phyloP scores from a whole-genome alignment of 2,113 vertebrate genomes.

The Herpetotheres cachinnans region DNA sequence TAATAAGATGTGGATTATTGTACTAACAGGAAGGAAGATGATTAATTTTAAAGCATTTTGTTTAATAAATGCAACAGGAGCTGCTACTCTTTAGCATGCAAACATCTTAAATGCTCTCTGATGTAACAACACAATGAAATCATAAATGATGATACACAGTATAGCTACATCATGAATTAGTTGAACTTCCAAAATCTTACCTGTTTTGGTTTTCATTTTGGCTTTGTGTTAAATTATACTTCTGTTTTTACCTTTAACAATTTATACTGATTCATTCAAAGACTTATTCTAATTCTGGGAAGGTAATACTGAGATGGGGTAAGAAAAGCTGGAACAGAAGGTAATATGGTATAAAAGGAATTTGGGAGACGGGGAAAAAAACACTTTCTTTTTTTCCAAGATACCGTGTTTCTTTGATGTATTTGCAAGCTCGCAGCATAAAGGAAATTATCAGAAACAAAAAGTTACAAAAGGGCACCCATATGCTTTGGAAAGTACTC shows the following conservation, averaged over 20 bases:
- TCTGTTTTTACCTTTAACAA: background rate
- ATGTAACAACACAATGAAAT: background rate
- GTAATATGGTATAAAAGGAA: background rate
- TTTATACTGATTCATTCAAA: background rate
- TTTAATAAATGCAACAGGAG: background rate
- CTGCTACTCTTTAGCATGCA: background rate
- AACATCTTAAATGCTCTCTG: background rate
- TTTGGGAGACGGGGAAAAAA: background rate
- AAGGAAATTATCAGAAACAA: background rate
- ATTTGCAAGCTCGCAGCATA: background rate
- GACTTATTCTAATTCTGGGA: background rate
- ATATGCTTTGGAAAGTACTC: background rate
- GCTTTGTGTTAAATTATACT: background rate
- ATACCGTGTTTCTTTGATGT: background rate
- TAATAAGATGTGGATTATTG: background rate
- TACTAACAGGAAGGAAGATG: background rate
- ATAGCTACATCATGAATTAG: background rate
- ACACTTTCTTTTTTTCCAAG: background rate
- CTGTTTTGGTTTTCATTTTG: background rate
- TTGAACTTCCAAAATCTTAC: background rate
- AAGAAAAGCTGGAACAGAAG: background rate
- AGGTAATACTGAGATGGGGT: background rate
- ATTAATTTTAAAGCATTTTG: background rate
- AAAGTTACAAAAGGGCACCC: background rate
- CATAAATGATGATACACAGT: background rate